These are phyloP conservation scores for Coelinius sp. DNA, from an alignment of 2,888 invertebrate species.

Conservation along the genomic window DNA sequence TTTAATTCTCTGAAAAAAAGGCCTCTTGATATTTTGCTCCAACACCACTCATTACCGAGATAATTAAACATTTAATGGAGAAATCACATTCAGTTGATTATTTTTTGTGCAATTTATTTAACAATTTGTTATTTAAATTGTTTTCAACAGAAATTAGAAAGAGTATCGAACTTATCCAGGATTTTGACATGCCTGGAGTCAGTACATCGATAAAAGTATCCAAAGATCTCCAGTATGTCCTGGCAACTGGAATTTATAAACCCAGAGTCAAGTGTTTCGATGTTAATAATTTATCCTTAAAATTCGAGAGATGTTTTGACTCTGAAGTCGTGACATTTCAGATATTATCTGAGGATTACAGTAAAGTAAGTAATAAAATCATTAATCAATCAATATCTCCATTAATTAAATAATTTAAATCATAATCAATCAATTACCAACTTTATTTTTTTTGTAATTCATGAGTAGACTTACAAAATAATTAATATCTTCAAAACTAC, in stretches of 20 bases:
- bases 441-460: too few relatives aligned
- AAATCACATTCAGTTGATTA: too few relatives aligned
- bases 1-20: too few relatives aligned
- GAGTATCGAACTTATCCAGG: constrained; percentile 96
- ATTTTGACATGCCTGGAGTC: constrained; percentile 98
- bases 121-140: too few relatives aligned
- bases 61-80: too few relatives aligned
- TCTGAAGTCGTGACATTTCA: constrained; percentile 96
- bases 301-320: constrained; percentile 98
- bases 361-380: constrained; percentile 78
- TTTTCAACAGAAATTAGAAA: constrained; percentile 80
- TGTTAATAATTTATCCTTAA: constrained; percentile 93
- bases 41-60: too few relatives aligned
- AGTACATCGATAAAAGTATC: constrained; percentile 89
- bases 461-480: too few relatives aligned
- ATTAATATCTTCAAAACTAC: too few relatives aligned
- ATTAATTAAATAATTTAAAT: background rate
- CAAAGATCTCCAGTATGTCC: constrained; percentile 91
- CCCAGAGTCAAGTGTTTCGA: constrained; percentile 97
- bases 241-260: constrained; percentile 96
- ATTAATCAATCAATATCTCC: constrained; percentile 1
- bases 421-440: too few relatives aligned
- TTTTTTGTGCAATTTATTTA: too few relatives aligned
- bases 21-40: too few relatives aligned
- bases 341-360: constrained; percentile 94